phyloP scores from a whole-genome alignment of 2,797 vertebrate species.

The Tragelaphus oryx region DNA sequence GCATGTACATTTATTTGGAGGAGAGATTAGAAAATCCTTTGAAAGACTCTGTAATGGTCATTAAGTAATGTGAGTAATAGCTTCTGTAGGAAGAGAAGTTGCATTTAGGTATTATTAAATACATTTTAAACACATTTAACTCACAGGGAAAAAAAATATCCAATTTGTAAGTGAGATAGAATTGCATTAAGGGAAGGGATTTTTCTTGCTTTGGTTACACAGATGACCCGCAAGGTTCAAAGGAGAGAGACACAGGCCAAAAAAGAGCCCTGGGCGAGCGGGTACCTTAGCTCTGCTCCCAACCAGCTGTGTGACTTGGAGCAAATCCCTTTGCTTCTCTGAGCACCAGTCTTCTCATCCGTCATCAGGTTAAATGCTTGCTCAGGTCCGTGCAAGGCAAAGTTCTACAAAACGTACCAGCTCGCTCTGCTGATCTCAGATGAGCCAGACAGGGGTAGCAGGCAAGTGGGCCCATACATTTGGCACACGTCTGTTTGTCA shows the following conservation, averaged over 20 bases:
- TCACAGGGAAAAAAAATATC: constrained; percentile 23
- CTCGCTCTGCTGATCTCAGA: not conserved
- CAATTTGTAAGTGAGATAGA: not conserved
- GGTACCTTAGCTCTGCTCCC: not conserved
- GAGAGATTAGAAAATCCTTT: not conserved
- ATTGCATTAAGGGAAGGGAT: not conserved
- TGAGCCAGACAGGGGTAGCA: not conserved
- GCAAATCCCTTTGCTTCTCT: not conserved
- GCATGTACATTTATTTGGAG: not conserved
- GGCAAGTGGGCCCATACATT: not conserved
- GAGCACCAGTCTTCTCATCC: not conserved
- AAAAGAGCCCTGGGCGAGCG: fast-evolving
- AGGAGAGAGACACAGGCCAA: fast-evolving
- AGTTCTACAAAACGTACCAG: not conserved
- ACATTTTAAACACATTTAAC: constrained; percentile 28
- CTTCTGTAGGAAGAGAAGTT: not conserved
- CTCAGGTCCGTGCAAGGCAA: not conserved
- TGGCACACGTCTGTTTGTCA: not conserved
- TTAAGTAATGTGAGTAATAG: constrained; percentile 16
- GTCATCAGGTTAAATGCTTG: not conserved
- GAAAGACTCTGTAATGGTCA: not conserved
- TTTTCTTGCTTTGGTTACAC: not conserved
- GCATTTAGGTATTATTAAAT: constrained; percentile 2
- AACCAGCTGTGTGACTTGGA: not conserved
- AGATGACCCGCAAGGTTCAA: not conserved